These are phyloP conservation scores for Astyanax mexicanus DNA, from an alignment of 2,797 vertebrate genomes.

Conservation along the genomic window DNA sequence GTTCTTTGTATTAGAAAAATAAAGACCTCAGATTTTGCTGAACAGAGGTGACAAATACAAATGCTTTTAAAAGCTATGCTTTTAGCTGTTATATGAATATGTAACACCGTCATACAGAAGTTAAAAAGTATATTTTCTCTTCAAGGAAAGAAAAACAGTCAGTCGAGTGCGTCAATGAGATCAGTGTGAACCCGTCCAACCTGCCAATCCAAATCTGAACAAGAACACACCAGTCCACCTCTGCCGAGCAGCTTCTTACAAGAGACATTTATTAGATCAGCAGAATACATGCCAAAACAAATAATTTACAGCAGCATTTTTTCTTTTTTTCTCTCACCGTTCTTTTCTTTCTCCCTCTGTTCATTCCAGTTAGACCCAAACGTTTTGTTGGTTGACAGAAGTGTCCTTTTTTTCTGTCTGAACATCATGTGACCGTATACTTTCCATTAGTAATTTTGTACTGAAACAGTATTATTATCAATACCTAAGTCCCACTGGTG, in stretches of 20 bases:
- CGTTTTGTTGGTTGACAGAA: not conserved
- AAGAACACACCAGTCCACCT: slow-evolving; percentile 4
- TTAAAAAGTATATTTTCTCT: not conserved
- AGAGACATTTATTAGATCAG: slow-evolving; percentile 90
- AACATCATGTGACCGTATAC: slow-evolving; percentile 42
- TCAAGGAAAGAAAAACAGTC: not conserved
- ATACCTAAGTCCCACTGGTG: slow-evolving; percentile 33
- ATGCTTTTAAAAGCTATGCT: not conserved
- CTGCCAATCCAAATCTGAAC: slow-evolving; percentile 23
- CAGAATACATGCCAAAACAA: slow-evolving; percentile 89
- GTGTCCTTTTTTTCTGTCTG: slow-evolving; percentile 47
- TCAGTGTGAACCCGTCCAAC: not conserved
- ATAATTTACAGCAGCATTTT: slow-evolving; percentile 91
- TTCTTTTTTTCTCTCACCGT: slow-evolving; percentile 35
- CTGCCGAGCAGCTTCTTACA: slow-evolving; percentile 66
- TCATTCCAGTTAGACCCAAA: slow-evolving; percentile 59
- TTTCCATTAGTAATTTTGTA: slow-evolving; percentile 57
- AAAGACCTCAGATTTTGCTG: too few relatives aligned
- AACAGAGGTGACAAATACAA: too few relatives aligned
- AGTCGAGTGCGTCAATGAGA: slow-evolving; percentile 11
- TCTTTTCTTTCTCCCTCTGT: slow-evolving; percentile 75
- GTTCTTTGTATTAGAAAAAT: too few relatives aligned
- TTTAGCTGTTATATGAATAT: not conserved
- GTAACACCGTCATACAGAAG: not conserved
- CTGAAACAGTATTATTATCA: slow-evolving; percentile 41